A percentile compares a stretch with the other conserved stretches of the same genome.
These are phyloP conservation scores for Ferdinandea cuprea DNA, from an alignment of 2,888 invertebrate species.

Conservation along the genomic window DNA sequence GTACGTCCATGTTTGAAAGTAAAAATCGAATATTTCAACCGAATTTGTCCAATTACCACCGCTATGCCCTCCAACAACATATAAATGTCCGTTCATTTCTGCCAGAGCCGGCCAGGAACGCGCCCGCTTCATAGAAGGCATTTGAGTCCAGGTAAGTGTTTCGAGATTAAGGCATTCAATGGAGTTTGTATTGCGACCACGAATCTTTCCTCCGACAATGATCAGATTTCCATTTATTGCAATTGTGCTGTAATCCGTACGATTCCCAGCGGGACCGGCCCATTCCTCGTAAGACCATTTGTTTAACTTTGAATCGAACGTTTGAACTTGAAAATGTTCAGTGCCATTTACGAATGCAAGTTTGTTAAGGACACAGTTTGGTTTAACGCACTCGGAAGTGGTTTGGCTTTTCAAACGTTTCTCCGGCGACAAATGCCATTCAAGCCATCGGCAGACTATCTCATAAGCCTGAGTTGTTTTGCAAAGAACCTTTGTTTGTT, in stretches of 20 bases:
- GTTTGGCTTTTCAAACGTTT: background rate
- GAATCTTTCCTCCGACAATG: conserved; percentile 27
- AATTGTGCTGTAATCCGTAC: background rate
- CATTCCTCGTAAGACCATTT: conserved; percentile 25
- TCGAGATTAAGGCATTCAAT: conserved; percentile 43
- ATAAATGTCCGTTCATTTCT: conserved; percentile 31
- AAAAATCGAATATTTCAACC: conserved; percentile 42
- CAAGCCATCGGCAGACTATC: conserved; percentile 27
- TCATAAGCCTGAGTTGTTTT: conserved; percentile 19
- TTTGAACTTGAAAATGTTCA: conserved; percentile 13
- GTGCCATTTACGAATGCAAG: conserved; percentile 24
- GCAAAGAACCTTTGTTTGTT: conserved; percentile 26
- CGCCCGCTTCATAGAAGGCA: conserved; percentile 42
- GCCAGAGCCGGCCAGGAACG: conserved; percentile 21
- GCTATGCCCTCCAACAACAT: conserved; percentile 27
- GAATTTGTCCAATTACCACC: background rate
- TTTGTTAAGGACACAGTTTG: background rate
- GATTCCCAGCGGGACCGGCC: background rate
- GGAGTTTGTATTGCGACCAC: conserved; percentile 4
- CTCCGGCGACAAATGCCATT: conserved; percentile 35
- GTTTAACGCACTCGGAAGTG: background rate
- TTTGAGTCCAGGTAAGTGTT: conserved; percentile 34
- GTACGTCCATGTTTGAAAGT: conserved; percentile 10
- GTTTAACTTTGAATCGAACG: background rate
- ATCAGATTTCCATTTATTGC: conserved; percentile 17